Evolutionary conservation across 2,797 vertebrate genomes (phyloP).

Genomic region (Cuniculus paca): DNA sequence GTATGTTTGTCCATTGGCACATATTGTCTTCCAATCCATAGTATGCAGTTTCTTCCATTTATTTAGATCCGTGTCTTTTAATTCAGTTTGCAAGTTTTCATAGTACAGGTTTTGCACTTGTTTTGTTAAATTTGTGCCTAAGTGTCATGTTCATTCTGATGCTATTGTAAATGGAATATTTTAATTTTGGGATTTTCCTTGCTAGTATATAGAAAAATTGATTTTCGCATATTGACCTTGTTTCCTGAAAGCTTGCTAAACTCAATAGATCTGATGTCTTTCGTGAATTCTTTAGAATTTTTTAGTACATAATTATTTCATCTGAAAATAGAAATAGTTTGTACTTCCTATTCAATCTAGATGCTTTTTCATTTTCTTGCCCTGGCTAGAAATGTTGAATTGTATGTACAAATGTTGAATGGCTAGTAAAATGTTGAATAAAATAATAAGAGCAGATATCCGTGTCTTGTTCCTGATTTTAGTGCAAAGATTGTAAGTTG

Average conservation of each 20-base stretch:
- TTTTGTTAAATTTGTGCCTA: conserved; percentile 45
- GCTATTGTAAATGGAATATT: neutral
- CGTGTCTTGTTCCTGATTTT: conserved; percentile 46
- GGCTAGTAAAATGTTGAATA: neutral
- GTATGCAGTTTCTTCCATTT: neutral
- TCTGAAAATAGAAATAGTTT: conserved; percentile 31
- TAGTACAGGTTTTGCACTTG: neutral
- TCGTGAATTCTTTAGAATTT: conserved; percentile 35
- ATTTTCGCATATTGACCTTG: neutral
- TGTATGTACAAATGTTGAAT: too few relatives aligned
- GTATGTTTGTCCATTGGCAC: neutral
- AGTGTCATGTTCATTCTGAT: conserved; percentile 45
- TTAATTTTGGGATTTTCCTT: conserved; percentile 48
- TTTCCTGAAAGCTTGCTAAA: conserved; percentile 45
- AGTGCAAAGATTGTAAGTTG: neutral
- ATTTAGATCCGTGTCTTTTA: conserved; percentile 38
- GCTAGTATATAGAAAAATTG: neutral
- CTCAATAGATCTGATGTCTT: neutral
- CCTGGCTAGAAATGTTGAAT: too few relatives aligned
- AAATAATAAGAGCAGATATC: neutral
- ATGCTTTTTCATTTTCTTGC: conserved; percentile 43
- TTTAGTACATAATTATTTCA: neutral
- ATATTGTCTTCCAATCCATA: neutral
- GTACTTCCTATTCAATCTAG: conserved; percentile 8
- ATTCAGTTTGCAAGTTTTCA: neutral